Conservation (phyloP, 2,113 vertebrate species). For the Anolis sagrei region DNA sequence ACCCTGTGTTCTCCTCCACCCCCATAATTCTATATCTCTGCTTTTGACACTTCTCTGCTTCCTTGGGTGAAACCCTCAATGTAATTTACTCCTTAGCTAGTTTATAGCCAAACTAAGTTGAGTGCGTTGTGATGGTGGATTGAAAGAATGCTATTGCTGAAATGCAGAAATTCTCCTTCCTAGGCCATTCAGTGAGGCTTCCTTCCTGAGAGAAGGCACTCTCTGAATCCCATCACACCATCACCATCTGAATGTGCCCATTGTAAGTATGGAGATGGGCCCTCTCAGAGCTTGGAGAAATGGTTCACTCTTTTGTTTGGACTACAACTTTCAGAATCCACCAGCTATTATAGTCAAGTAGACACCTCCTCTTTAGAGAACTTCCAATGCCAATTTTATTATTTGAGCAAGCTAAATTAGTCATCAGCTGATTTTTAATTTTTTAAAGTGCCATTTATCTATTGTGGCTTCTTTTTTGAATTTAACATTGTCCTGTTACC, state of each 20-base stretch:
- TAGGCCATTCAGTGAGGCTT: background rate
- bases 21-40: background rate
- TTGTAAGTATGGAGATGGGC: no score
- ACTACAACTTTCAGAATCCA: background rate
- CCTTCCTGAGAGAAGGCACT: background rate
- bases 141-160: background rate
- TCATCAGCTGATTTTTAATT: background rate
- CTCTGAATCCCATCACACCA: background rate
- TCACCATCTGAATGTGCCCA: no score
- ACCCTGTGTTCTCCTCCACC: background rate
- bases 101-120: background rate
- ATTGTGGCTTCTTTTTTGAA: background rate
- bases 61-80: no score
- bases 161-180: background rate
- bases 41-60: background rate
- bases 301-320: background rate
- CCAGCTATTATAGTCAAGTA: background rate
- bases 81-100: background rate
- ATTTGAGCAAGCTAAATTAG: no score
- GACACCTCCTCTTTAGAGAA: background rate
- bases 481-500: background rate
- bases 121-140: no score
- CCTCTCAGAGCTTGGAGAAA: background rate
- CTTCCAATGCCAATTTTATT: no score
- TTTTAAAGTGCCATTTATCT: background rate